Base-by-base conservation (phyloP, 2,113 vertebrate species). In the Sclerurus mexicanus region DNA sequence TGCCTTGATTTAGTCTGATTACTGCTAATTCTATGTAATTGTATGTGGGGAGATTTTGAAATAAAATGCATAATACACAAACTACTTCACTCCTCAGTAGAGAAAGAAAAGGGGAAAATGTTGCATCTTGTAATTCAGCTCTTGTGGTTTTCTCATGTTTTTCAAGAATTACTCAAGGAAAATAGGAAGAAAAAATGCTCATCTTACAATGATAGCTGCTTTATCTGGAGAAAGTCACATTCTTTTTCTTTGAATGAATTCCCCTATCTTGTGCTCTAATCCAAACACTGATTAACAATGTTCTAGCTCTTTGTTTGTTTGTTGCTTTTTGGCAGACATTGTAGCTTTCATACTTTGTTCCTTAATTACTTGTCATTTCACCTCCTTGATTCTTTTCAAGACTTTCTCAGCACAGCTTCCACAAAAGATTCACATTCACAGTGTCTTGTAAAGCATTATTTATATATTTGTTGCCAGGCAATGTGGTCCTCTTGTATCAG, bases 301-400 rank as follows among this genome's bases (percentile, higher is more conserved):
- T 56, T 93, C 67, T 50, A n/a, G 58, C 44, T 93, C 94, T 93
- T 93, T 96, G 58, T 90, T 94, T 95, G 52, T 82, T 93, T 94
- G 55, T 53, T 92, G 30, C 42, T 83, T 76, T 87, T 74, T 92
- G 71, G 69, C 87, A 96, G 89, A 63, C 66, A 89, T 58, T 46
- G 49, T 63, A 71, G 55, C 87, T 93, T 95, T 91, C 66, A 40
- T 55, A 82, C 69, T 67, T 91, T 92, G 55, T 40, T 94, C 78
- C 66, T 91, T 97, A 96, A 97, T 97, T 96, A 83, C 94, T 92
- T 95, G 92, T 83, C 87, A 85, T 94, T 93, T 82, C 81, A 85
- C 35, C 10, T 33, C 42, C 50, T 73, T 40, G 74, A 85, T 85
- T 94, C 37, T 87, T 96, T 93, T 74, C 77, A 47, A 80, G 84